Percentiles rank a stretch among this genome's conserved stretches.
Conservation (phyloP, 2,113 vertebrate genomes). For the Pelmatolapia mariae region DNA sequence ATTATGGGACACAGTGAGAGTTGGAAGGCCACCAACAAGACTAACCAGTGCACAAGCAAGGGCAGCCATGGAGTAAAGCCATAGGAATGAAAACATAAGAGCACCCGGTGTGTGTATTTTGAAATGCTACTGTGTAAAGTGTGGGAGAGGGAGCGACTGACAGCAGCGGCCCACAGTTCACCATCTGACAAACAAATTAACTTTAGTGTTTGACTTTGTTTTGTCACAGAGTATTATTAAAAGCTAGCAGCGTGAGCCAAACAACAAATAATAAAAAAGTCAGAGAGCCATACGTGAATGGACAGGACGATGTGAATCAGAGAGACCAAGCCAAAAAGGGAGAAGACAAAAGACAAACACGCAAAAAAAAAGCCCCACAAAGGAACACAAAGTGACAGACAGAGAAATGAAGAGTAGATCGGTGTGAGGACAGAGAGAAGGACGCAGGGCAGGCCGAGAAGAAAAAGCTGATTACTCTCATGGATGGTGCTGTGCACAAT, state of each 20-base stretch:
- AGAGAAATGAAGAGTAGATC: not conserved
- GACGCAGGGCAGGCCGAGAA: not conserved
- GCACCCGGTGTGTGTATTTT: not conserved
- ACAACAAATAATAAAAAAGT: not conserved
- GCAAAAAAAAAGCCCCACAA: not conserved
- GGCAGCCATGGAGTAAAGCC: not conserved
- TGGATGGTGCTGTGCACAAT: slow-evolving; percentile 9
- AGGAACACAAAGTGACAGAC: not conserved
- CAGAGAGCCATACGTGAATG: not conserved
- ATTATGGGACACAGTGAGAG: not conserved
- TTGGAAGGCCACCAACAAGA: slow-evolving; percentile 17
- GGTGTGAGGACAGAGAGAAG: slow-evolving; percentile 29
- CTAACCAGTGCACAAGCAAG: not conserved
- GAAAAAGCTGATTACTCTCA: slow-evolving; percentile 30
- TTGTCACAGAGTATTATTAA: not conserved
- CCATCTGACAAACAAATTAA: not conserved
- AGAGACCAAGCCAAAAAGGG: not conserved
- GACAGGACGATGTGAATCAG: not conserved
- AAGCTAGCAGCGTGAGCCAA: not conserved
- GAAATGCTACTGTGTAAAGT: not conserved
- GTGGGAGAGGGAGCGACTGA: not conserved
- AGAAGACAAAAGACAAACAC: not conserved
- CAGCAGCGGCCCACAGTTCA: not conserved
- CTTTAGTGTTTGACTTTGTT: slow-evolving; percentile 27
- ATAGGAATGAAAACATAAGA: not conserved